Base-by-base conservation (phyloP, 2,888 invertebrate genomes). In the Dyspetes luteomarginatus region DNA sequence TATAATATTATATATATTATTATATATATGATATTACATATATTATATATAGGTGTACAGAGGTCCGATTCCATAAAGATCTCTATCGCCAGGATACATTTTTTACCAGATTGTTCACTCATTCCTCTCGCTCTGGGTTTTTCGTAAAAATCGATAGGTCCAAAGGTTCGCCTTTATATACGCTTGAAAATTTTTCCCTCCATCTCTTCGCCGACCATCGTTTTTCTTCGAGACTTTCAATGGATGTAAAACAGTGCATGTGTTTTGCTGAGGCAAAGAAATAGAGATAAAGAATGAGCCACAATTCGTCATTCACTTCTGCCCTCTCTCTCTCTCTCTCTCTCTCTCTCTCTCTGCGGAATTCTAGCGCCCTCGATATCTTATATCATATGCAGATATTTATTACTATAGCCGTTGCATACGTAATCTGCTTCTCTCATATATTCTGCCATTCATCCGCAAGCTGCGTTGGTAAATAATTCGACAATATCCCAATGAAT, bases 221-320 rank as follows among this genome's bases (percentile, higher is more conserved):
- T 68, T 68, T 9, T 48, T 17, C 15, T 26, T 64, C 43, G 58
- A 45, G 64, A 65, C 50, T 64, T 50, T 58, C 41, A 45, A 77
- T 68, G 50, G 48, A 43, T 43, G 56, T 64, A 65, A 71, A 71
- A 64, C 69, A 24, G 64, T 71, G 56, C 55, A 15, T 64, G 62
- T 41, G 48, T 65, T 77, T 65, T 56, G 56, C 48, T 24, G 71
- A 15, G n/a, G n/a, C n/a, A n/a, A n/a, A n/a, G n/a, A n/a, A n/a
- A n/a, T n/a, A n/a, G 12, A 36, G n/a, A 19, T n/a, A 64, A 26
- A 36, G 5, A 36, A 9, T 17, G 7, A 28, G 30, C 62, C 15
- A 71, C 64, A 48, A 77, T 77, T 71, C 26, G 71, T 77, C 77
- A 71, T 64, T 62, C 55, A n/a, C 52, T 36, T 68, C 15, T 50